Base-by-base conservation (phyloP, 2,888 invertebrate genomes). In the Phlogophora meticulosa region DNA sequence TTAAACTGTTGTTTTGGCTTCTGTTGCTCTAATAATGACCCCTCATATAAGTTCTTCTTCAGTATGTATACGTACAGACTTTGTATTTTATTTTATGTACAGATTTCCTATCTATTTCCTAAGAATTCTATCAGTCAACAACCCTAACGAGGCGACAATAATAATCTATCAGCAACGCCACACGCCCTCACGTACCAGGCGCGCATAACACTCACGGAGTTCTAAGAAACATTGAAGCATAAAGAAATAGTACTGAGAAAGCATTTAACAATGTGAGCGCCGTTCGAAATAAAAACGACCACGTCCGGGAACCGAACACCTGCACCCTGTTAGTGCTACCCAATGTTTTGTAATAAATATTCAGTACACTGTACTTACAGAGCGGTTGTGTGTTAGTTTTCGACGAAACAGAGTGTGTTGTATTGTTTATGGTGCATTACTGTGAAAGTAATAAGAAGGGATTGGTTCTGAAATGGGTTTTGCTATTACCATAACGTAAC, bases 341-440 rank as follows among this genome's bases (percentile, higher is more conserved):
- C 17, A 76, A 56, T 61, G 72, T 59, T 76, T 45, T 46, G 34
- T 46, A 59, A 72, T 77, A 77, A 74, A 74, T 74, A 72, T 74
- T 72, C 78, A 77, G 22, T 51, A 42, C 17, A 24, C 45, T 46
- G 64, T 46, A 17, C 52, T 40, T 11, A 48, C 43, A 40, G 62
- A 43, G 53, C 49, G 20, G 49, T 48, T 60, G 43, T 46, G 32
- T 36, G 51, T 69, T 73, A 49, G 58, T 55, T 55, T 55, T 17
- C 9, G 53, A 51, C 43, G 22, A 15, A 69, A 38, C 49, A 22
- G 51, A 51, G 57, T 55, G 34, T 56, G 17, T 45, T 22, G 11
- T 67, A 42, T 51, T 75, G 75, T 75, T 57, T 75, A 71, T 52
- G 10, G 45, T 22, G 45, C 15, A 40, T 42, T 70, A 56, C 13